Percentiles rank a stretch among this genome's conserved stretches.
phyloP scores from a whole-genome alignment of 2,113 vertebrate species.

The Microtus ochrogaster region DNA sequence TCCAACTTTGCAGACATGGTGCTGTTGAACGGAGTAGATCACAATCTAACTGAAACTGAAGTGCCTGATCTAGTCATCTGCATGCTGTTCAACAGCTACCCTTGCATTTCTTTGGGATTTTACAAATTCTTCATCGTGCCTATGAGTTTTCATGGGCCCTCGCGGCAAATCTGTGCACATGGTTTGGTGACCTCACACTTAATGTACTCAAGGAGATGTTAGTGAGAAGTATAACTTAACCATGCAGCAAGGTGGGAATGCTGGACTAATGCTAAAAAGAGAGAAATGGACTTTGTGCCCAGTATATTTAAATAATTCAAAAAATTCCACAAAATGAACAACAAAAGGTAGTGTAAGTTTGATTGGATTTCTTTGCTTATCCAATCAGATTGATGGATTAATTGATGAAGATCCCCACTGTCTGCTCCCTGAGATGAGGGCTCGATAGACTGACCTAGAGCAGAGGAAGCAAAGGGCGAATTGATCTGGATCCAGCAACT shows the following conservation, averaged over 20 bases:
- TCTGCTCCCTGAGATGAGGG: background rate
- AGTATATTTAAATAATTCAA: background rate
- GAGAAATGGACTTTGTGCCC: background rate
- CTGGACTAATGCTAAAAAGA: slow-evolving; percentile 1
- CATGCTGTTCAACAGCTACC: background rate
- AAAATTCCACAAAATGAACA: background rate
- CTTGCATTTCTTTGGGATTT: background rate
- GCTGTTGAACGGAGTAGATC: background rate
- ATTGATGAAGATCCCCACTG: background rate
- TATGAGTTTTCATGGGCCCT: background rate
- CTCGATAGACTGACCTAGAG: background rate
- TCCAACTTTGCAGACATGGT: background rate
- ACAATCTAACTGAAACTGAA: background rate
- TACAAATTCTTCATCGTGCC: background rate
- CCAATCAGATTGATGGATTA: background rate
- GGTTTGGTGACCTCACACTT: background rate
- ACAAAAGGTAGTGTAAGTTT: background rate
- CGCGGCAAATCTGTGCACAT: background rate
- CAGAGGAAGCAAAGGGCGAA: background rate
- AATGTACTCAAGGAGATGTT: background rate
- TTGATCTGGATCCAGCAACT: background rate
- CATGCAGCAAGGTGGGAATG: background rate
- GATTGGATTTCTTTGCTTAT: background rate
- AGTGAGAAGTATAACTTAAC: background rate
- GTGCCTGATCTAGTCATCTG: background rate